Evolutionary conservation across 2,113 vertebrate genomes (phyloP).

Genomic region (Campylomormyrus tamandua): DNA sequence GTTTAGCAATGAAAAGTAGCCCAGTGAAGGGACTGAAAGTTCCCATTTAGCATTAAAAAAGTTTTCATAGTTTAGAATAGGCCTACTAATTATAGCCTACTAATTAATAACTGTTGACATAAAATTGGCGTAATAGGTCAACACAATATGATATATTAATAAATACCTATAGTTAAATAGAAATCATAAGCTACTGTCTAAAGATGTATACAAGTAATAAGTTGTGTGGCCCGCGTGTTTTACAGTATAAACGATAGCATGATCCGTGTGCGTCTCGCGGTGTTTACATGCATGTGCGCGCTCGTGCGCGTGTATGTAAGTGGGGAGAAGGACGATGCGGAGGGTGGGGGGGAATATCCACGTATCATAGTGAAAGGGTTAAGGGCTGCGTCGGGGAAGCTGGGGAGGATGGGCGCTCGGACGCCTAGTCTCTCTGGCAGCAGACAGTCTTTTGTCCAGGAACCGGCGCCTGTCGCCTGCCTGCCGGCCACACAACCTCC

Average conservation of each 20-base stretch:
- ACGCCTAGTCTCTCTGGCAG: slow-evolving; percentile 56
- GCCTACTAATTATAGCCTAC: neutral
- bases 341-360: neutral
- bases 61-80: neutral
- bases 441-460: slow-evolving; percentile 69
- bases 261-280: neutral
- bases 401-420: slow-evolving; percentile 44
- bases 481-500: slow-evolving; percentile 61
- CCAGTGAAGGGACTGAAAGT: neutral
- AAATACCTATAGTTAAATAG: neutral
- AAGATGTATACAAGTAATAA: neutral
- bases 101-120: neutral
- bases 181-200: neutral
- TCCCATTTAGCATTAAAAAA: no score
- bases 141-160: neutral
- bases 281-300: neutral
- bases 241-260: neutral
- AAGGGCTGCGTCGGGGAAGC: slow-evolving; percentile 37
- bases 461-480: slow-evolving; percentile 73
- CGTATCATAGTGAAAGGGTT: slow-evolving; percentile 48
- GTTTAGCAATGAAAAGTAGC: neutral
- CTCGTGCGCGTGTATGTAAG: slow-evolving; percentile 26
- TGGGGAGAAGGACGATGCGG: neutral
- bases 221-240: neutral
- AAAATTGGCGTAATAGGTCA: neutral